Conservation (phyloP, 2,113 vertebrate species). For the Miniopterus natalensis region DNA sequence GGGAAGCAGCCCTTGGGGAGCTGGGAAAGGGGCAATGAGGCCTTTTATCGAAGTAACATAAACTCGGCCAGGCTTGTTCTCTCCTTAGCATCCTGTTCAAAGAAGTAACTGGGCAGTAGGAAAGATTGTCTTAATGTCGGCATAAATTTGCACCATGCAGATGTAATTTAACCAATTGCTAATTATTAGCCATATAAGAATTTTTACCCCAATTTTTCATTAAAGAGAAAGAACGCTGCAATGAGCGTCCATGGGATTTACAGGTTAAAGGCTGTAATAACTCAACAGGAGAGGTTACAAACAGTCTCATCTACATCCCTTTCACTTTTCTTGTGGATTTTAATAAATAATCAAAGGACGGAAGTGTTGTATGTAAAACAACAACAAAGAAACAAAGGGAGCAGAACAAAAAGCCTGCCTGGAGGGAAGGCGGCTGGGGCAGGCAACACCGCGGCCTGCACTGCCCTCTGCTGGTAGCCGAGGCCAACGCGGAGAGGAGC, state of each 20-base stretch:
- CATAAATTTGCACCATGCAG: background rate
- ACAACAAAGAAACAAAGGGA: background rate
- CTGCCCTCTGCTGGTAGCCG: conserved; percentile 51
- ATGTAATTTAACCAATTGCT: background rate
- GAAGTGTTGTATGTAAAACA: conserved; percentile 76
- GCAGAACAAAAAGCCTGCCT: too few relatives aligned
- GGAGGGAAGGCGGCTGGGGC: background rate
- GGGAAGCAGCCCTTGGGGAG: background rate
- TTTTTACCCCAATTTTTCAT: background rate
- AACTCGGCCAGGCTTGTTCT: background rate
- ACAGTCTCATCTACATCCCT: background rate
- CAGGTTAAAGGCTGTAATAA: background rate
- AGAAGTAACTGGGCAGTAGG: background rate
- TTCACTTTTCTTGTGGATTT: conserved; percentile 72
- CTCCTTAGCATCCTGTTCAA: background rate
- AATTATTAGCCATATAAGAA: background rate
- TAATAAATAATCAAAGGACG: conserved; percentile 75
- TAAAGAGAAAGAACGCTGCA: background rate
- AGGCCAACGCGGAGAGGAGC: background rate
- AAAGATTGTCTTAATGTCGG: background rate
- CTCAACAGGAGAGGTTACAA: background rate
- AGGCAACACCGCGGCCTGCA: background rate
- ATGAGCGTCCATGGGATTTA: background rate
- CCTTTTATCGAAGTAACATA: background rate
- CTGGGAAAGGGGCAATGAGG: too few relatives aligned